Evolutionary conservation across 2,113 vertebrate genomes (phyloP), one percentile per base, ranked within the genome.

Genomic region (Rhadina sibilatrix): DNA sequence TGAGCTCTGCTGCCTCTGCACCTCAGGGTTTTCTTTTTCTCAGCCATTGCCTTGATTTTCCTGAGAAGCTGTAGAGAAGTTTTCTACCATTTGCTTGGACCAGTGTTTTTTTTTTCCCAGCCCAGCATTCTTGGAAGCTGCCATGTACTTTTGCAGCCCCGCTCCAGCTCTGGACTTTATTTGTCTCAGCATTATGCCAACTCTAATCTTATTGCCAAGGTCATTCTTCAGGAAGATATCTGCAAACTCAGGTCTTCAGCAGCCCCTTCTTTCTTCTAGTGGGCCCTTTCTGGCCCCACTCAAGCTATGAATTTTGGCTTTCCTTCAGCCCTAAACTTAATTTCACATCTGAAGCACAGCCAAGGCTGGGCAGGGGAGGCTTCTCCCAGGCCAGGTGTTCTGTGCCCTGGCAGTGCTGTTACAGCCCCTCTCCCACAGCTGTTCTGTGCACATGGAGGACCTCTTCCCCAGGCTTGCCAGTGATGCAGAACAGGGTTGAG

Each of bases 381-480:
- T 82, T 71, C 37, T 79, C 19, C 42, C 16, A 28, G 53, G 35
- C 33, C 10, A 24, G 63, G n/a, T 83, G 22, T 56, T 89, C 54
- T 33, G 44, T n/a, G 52, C 33, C 72, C 17, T 27, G 8, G 35
- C 52, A 49, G 25, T 27, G 31, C 78, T 78, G 50, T 59, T 38
- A 5, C 38, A 46, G 60, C 47, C 25, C 35, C 4, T 0, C 7
- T 59, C 5, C 35, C 18, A 21, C 0, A 12, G 24, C 56, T 78
- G 42, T 31, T 70, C 54, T 31, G 15, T 30, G 74, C 21, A 8
- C 5, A 7, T 1, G 1, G 35, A 47, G 25, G 10, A 57, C 61
- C 40, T 1, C 0, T 70, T 86, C 22, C 47, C 8, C 23, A 16
- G 15, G 18, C 31, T 56, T 33, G 28, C 47, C 1, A 1, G n/a